phyloP scores from a whole-genome alignment of 2,113 vertebrate species.

The Nicator chloris region DNA sequence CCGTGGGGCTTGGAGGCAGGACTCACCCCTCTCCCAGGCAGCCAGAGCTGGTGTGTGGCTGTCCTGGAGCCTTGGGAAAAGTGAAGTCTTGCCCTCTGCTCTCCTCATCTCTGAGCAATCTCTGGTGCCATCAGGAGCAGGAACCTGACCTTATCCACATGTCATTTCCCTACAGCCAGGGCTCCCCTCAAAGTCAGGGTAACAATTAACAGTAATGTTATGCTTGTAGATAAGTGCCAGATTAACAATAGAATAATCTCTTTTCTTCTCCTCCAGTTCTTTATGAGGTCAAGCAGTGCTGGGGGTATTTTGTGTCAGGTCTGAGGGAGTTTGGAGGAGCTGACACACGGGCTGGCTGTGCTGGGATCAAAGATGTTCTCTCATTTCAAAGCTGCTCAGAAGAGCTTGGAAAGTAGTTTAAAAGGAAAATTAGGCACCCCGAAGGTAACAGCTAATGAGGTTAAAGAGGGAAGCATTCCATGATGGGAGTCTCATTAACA shows the following conservation, averaged over 20 bases:
- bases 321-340: background rate
- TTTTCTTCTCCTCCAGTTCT: background rate
- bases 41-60: background rate
- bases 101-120: background rate
- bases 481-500: background rate
- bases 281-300: background rate
- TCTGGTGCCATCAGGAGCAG: background rate
- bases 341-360: background rate
- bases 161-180: background rate
- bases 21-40: background rate
- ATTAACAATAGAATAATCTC: background rate
- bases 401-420: background rate
- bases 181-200: background rate
- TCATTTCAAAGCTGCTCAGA: background rate
- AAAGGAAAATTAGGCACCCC: background rate
- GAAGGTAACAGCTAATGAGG: background rate
- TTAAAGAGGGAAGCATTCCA: background rate
- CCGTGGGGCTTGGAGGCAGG: fast-evolving
- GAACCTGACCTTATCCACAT: background rate
- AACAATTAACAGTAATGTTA: background rate
- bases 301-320: background rate
- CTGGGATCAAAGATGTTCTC: background rate
- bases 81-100: background rate
- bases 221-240: background rate
- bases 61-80: fast-evolving